Conservation (phyloP, 2,797 vertebrate genomes). For the Hippoglossus hippoglossus region DNA sequence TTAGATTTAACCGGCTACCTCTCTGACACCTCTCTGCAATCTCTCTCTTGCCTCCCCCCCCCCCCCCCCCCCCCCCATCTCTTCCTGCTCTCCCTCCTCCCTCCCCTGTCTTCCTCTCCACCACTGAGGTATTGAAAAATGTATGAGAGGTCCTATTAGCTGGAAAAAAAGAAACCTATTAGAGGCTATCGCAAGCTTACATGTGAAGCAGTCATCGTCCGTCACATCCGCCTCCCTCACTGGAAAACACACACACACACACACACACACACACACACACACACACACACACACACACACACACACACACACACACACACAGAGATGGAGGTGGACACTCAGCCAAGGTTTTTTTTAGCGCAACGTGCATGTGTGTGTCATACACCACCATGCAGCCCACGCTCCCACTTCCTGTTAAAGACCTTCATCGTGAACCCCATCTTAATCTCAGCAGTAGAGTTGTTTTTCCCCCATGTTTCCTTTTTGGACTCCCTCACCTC, state of each 20-base stretch:
- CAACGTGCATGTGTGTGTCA: conserved; percentile 21
- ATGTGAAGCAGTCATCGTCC: conserved; percentile 30
- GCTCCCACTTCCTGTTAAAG: background rate
- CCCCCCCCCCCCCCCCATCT: background rate
- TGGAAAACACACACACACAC: conserved; percentile 21
- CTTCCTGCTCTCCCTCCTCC: background rate
- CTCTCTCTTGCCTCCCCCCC: background rate
- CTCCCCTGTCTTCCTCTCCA: background rate
- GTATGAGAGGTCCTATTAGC: conserved; percentile 52
- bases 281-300: background rate
- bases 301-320: conserved; percentile 11
- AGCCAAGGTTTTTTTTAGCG: conserved; percentile 14
- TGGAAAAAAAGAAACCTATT: conserved; percentile 11
- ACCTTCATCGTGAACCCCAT: conserved; percentile 1
- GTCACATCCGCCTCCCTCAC: conserved; percentile 32
- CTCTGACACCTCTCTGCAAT: conserved; percentile 17
- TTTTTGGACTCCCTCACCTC: background rate
- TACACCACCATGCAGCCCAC: conserved; percentile 11
- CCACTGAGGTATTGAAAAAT: conserved; percentile 62
- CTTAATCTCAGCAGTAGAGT: conserved; percentile 27
- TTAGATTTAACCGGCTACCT: background rate
- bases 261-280: conserved; percentile 7
- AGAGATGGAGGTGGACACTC: conserved; percentile 30
- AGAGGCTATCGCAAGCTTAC: conserved; percentile 46
- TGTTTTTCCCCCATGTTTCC: background rate